Percentiles rank a stretch among this genome's conserved stretches.
Conservation (phyloP, 2,888 invertebrate species). For the Apodemia duryi region DNA sequence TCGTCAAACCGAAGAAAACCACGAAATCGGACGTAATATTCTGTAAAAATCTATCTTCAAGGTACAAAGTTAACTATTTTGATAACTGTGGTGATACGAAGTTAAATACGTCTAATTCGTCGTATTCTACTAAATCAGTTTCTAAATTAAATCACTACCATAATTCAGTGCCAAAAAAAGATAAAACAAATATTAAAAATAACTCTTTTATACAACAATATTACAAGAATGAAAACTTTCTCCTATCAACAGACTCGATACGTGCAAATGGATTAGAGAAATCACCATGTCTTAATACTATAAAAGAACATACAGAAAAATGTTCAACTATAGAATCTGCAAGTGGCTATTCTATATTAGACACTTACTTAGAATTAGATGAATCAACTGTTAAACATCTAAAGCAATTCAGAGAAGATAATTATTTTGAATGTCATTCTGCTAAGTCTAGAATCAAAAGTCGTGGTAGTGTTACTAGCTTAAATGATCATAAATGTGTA, state of each 20-base stretch:
- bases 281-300: constrained; percentile 47
- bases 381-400: constrained; percentile 45
- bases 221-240: constrained; percentile 61
- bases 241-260: constrained; percentile 44
- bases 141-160: neutral
- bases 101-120: neutral
- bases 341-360: constrained; percentile 39
- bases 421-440: constrained; percentile 82
- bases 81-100: constrained; percentile 49
- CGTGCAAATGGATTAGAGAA: constrained; percentile 39
- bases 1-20: constrained; percentile 42
- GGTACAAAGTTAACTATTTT: constrained; percentile 32
- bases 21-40: constrained; percentile 53
- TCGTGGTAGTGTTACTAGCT: constrained; percentile 41
- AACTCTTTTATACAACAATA: constrained; percentile 44
- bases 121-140: neutral
- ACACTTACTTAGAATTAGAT: constrained; percentile 38
- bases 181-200: constrained; percentile 21
- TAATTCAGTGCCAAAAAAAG: neutral
- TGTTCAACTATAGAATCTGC: constrained; percentile 28
- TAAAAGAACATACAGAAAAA: constrained; percentile 51
- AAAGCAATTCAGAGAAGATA: constrained; percentile 74
- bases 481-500: constrained; percentile 66
- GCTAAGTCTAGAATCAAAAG: constrained; percentile 52
- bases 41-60: constrained; percentile 32